Base-by-base conservation (phyloP, 2,888 invertebrate species). In the Lysandra coridon region DNA sequence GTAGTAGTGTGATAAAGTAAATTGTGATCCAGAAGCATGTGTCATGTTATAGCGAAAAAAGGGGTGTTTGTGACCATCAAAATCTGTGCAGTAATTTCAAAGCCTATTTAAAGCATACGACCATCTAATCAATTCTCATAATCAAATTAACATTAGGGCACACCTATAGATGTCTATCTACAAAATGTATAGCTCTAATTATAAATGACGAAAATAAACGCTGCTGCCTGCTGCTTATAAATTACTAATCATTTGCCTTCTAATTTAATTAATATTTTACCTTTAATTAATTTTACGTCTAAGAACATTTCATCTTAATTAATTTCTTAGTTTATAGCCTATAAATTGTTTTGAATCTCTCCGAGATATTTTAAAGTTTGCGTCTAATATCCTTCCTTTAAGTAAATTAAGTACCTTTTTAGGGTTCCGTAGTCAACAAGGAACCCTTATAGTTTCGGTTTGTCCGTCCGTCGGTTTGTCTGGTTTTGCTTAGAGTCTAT, bases 201-300 rank as follows among this genome's bases (percentile, higher is more conserved):
- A 23, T 10, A 62, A 62, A 62, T 69, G 12, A 69, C 30, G 10
- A 69, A 10, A 4, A 69, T 69, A 17, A 33, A 14, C 14, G 69
- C 33, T 69, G 33, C 30, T 33, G 14, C 69, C 30, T 12, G 64
- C 14, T 37, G 69, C 33, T 33, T 33, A 69, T 69, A 69, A 37
- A 33, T 69, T 69, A 69, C 5, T 69, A 37, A 69, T 69, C 69
- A 69, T 33, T 37, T 69, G 69, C 14, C 37, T 69, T 2, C 69
- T 69, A 69, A 69, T 69, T 69, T 14, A 75, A 75, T 44, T 75
- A 75, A 75, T 75, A 75, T 75, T 23, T 12, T 49, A 75, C 75
- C 75, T 75, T 30, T 75, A 30, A 75, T 75, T 49, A 44, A 75
- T 75, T 49, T 75, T 30, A 75, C 49, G 75, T 49, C 44, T 74